Percentiles rank a stretch among this genome's conserved stretches.
Evolutionary conservation across 1,140 invertebrate genomes (phyloP).

Genomic region (Maniola jurtina): DNA sequence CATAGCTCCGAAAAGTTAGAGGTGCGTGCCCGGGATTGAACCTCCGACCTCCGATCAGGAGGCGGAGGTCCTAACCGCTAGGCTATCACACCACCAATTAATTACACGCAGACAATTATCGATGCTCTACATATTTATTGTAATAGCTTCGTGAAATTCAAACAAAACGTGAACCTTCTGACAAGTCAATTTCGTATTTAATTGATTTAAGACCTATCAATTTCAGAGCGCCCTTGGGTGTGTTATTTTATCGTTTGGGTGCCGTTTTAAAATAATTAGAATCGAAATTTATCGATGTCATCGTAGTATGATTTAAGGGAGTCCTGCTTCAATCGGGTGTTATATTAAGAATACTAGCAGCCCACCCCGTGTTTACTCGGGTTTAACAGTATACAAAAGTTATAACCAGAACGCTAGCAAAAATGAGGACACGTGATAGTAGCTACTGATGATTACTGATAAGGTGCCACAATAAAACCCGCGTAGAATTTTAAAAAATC

Average conservation of each 20-base stretch:
- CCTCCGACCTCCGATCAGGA: too few relatives aligned
- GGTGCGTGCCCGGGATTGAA: too few relatives aligned
- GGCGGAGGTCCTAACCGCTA: too few relatives aligned
- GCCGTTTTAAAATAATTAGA: slow-evolving; percentile 67
- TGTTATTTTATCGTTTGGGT: slow-evolving; percentile 67
- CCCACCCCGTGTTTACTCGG: too few relatives aligned
- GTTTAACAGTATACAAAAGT: too few relatives aligned
- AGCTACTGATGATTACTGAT: too few relatives aligned
- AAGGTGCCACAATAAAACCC: too few relatives aligned
- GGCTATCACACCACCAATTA: background rate
- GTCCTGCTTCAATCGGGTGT: slow-evolving; percentile 7
- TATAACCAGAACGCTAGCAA: too few relatives aligned
- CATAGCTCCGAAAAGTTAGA: too few relatives aligned
- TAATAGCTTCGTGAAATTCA: background rate
- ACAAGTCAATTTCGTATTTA: slow-evolving; percentile 58
- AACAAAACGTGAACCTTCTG: slow-evolving; percentile 22
- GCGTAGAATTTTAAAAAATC: too few relatives aligned
- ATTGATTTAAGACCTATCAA: slow-evolving; percentile 63
- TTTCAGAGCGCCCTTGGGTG: slow-evolving; percentile 51
- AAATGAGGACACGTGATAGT: too few relatives aligned
- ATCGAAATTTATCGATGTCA: slow-evolving; percentile 56
- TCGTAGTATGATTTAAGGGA: slow-evolving; percentile 25
- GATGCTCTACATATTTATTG: slow-evolving; percentile 2
- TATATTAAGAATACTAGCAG: too few relatives aligned
- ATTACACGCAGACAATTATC: background rate